A percentile compares a stretch with the other conserved stretches of the same genome.
Conservation (phyloP, 2,888 invertebrate species). For the Catocala fraxini region DNA sequence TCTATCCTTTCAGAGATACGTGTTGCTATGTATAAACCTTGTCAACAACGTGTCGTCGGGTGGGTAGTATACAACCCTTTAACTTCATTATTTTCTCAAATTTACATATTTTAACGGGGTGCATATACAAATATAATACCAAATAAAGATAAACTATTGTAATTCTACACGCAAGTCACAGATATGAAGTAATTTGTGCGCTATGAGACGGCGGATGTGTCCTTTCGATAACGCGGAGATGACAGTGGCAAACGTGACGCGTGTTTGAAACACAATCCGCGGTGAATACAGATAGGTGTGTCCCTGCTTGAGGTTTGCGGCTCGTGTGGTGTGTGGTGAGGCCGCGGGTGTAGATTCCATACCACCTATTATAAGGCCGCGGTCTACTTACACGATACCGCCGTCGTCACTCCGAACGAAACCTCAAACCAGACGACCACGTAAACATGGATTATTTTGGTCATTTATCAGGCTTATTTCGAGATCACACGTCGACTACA, state of each 20-base stretch:
- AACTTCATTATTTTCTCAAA: too few species aligned
- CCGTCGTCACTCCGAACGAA: background rate
- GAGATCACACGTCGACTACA: conserved; percentile 24
- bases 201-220: conserved; percentile 31
- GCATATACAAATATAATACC: too few species aligned
- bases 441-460: conserved; percentile 14
- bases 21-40: too few species aligned
- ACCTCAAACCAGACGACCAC: conserved; percentile 9
- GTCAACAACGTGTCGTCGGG: too few species aligned
- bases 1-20: too few species aligned
- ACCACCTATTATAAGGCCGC: conserved; percentile 37
- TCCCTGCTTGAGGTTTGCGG: conserved; percentile 60
- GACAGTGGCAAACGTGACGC: conserved; percentile 46
- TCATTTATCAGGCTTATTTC: conserved; percentile 28
- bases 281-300: conserved; percentile 56
- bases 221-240: conserved; percentile 41
- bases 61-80: too few species aligned
- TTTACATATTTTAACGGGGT: too few species aligned
- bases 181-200: conserved; percentile 28
- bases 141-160: background rate
- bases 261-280: conserved; percentile 58
- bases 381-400: conserved; percentile 22
- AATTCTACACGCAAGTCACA: conserved; percentile 30
- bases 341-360: conserved; percentile 57
- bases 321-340: conserved; percentile 42